Percentiles rank a stretch among this genome's conserved stretches.
These are phyloP conservation scores for Gopherus evgoodei DNA, from an alignment of 2,113 vertebrate species.

Conservation along the genomic window DNA sequence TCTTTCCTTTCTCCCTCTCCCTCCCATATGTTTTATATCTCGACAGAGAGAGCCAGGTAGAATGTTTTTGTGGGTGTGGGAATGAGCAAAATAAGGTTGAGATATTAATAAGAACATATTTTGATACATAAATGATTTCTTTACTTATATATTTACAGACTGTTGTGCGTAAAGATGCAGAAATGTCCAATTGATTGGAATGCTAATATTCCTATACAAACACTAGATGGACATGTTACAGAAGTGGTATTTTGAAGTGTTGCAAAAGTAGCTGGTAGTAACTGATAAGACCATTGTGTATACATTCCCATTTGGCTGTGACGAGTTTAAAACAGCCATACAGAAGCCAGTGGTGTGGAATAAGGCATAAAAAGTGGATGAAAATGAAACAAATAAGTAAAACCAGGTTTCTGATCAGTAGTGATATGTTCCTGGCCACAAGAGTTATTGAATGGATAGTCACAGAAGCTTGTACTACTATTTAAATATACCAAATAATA, in stretches of 20 bases:
- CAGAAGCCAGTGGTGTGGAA: neutral
- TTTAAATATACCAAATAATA: neutral
- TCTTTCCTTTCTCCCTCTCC: neutral
- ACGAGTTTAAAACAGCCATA: neutral
- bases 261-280: neutral
- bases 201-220: neutral
- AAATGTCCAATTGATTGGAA: neutral
- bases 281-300: neutral
- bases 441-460: neutral
- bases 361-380: neutral
- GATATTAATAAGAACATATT: neutral
- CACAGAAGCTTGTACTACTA: neutral
- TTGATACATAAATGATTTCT: neutral
- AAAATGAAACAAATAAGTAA: conserved; percentile 8
- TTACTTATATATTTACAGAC: neutral
- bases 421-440: neutral
- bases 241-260: neutral
- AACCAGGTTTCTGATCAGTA: neutral
- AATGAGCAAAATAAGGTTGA: neutral
- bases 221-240: neutral
- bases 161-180: neutral
- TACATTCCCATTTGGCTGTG: rapidly evolving
- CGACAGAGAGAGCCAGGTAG: rapidly evolving
- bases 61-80: neutral
- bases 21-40: neutral